Evolutionary conservation across 2,113 vertebrate species (phyloP), one percentile per base, ranked within the genome.

Genomic region (Callipepla californica): DNA sequence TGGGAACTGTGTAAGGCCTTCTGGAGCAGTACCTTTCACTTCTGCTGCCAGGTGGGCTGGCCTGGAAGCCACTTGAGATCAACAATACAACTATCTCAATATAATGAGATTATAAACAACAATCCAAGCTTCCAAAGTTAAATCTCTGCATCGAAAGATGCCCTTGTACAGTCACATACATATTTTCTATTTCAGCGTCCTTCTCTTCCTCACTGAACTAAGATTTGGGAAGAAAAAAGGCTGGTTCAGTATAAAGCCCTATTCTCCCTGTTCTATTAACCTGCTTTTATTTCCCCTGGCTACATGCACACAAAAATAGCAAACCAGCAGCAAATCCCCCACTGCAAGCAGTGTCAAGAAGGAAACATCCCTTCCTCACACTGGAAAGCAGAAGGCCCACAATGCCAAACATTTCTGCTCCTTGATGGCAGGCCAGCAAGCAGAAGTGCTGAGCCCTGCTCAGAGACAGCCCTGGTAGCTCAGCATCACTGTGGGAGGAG

Each of bases 211-310:
- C 32, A 32, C 69, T 38, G 21, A 40, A 73, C 68, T 59, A 47
- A 47, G 14, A 58, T 73, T 89, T 77, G 42, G 34, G n/a, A 66
- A 84, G 26, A 62, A 74, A 86, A 77, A 63, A 67, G 61, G 34
- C 10, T 12, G 1, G 25, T 83, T 95, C 28, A 61, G 30, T 72
- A 81, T 30, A n/a, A 93, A 81, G 34, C 21, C 58, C 23, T 6
- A 19, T 82, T 68, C 61, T 85, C 89, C 70, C 89, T 82, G 84
- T 81, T 76, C 94, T 79, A 82, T 69, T 94, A 95, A 96, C 91
- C 94, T 20, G 48, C 53, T 96, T 96, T 94, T 63, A 93, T 93
- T 55, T 93, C 87, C 91, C 92, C 63, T n/a, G 42, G 48, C 66
- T 93, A 44, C 32, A 38, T 25, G 59, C 65, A 48, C 38, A 30